A percentile compares a stretch with the other conserved stretches of the same genome.
Evolutionary conservation across 64 coral and sea anemone species (phyloP).

Genomic region (Stylophora pistillata): DNA sequence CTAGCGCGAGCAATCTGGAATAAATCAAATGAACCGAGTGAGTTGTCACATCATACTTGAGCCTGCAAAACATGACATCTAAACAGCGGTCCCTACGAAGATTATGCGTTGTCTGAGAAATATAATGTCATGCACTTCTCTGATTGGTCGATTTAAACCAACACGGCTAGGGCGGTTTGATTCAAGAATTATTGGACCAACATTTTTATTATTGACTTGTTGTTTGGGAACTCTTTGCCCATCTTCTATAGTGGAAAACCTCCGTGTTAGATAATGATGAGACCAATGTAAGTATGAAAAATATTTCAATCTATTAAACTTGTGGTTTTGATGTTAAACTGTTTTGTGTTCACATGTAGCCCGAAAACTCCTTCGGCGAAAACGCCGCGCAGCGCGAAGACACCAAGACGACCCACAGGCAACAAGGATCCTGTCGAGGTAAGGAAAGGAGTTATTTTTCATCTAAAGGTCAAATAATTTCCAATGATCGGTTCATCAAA

Average conservation of each 20-base stretch:
- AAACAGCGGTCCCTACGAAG: neutral
- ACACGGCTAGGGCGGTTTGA: slow-evolving; percentile 78
- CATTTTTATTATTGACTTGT: slow-evolving; percentile 38
- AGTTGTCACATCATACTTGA: neutral
- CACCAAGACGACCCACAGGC: slow-evolving; percentile 60
- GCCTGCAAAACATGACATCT: neutral
- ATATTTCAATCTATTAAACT: neutral
- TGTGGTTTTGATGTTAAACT: neutral
- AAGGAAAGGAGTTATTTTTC: neutral
- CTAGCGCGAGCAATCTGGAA: too few relatives aligned
- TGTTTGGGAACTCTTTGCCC: slow-evolving; percentile 4
- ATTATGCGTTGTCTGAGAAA: neutral
- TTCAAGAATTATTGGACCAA: slow-evolving; percentile 75
- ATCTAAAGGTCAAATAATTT: neutral
- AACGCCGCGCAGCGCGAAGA: slow-evolving; percentile 79
- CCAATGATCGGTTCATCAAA: neutral
- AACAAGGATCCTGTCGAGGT: slow-evolving; percentile 97
- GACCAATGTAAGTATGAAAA: slow-evolving; percentile 69
- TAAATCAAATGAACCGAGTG: too few relatives aligned
- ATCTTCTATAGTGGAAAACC: slow-evolving; percentile 20
- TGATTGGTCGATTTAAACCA: slow-evolving; percentile 91
- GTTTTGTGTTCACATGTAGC: neutral
- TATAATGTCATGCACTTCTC: neutral
- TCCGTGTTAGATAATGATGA: slow-evolving; percentile 38
- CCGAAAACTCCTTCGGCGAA: slow-evolving; percentile 77